Evolutionary conservation across 2,113 vertebrate genomes (phyloP), one percentile per base, ranked within the genome.

Genomic region (Malaclemys terrapin): DNA sequence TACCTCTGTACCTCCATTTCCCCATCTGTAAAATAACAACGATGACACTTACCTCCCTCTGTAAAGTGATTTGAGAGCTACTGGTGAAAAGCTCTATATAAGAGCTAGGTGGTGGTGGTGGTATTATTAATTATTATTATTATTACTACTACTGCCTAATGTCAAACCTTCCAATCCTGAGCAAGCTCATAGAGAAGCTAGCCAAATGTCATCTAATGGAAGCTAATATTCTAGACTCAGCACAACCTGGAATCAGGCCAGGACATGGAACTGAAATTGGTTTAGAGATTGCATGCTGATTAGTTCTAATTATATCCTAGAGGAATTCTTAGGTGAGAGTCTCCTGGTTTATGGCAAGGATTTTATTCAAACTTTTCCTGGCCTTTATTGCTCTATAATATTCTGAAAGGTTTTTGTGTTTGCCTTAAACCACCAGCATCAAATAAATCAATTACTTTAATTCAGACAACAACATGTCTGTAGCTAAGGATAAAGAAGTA

Each of bases 251-350:
- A 35, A 65, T 72, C 65, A 72, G n/a, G n/a, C 35, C 35, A 72
- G 65, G n/a, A 38, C 65, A 38, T 38, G n/a, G 65, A 38, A 38
- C 65, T 38, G 65, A 72, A 72, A 38, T 22, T 38, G 65, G 35
- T 72, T 72, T 72, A 94, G 79, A 91, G 62, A 95, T 47, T 1
- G 92, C 79, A 31, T 75, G 90, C 45, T 81, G 50, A 79, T 59
- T 82, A 83, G 88, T 87, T 93, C 47, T 92, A 54, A 27, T 65
- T 89, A 42, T 69, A 16, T 92, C 11, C 59, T 69, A 49, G 24
- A 47, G 69, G 90, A 78, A 50, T 89, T 65, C 93, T 89, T 75
- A 85, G 52, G 13, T 82, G 42, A 47, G 24, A 78, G 75, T 22
- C 42, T 78, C 42, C 24, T 27, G 22, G 12, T 42, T 78, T 78